Conservation (phyloP, 2,888 invertebrate species). For the Acrobasis suavella region DNA sequence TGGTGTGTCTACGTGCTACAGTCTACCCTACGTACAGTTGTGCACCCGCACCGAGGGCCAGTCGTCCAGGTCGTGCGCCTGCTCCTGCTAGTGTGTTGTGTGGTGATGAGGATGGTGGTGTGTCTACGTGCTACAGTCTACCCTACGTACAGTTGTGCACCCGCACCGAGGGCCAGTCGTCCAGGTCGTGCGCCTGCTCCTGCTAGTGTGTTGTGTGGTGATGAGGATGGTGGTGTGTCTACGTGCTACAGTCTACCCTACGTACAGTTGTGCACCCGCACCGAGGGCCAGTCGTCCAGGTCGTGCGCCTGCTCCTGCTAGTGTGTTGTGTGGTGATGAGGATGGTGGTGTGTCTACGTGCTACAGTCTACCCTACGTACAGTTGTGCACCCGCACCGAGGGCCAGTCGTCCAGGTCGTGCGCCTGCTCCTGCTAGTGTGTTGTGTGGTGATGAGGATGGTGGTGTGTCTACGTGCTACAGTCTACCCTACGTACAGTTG, state of each 20-base stretch:
- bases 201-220: no score
- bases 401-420: constrained; percentile 9
- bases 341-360: no score
- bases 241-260: no score
- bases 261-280: constrained; percentile 4
- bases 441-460: no score
- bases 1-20: no score
- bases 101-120: no score
- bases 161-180: constrained; percentile 36
- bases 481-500: constrained; percentile 2
- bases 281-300: neutral
- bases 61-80: constrained; percentile 15
- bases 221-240: no score
- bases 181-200: constrained; percentile 27
- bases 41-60: constrained; percentile 15
- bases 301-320: neutral
- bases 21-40: neutral
- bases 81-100: no score
- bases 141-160: constrained; percentile 43
- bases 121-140: no score
- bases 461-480: no score
- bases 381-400: constrained; percentile 13
- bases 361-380: neutral
- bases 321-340: no score
- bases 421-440: no score